Evolutionary conservation across 2,888 invertebrate species (phyloP).

Genomic region (Calameuta filiformis): DNA sequence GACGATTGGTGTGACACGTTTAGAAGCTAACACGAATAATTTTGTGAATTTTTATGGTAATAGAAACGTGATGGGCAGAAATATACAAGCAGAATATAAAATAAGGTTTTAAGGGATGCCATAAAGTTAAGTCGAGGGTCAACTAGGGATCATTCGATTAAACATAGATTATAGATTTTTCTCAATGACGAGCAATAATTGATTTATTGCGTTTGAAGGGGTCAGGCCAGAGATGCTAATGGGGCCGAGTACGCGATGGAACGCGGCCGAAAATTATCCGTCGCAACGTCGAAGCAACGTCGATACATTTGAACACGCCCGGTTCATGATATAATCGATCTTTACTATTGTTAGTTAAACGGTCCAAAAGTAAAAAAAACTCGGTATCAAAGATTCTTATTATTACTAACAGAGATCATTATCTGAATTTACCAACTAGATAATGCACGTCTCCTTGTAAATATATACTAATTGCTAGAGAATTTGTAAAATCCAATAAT

Average conservation of each 20-base stretch:
- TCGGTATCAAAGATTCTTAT: background rate
- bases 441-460: background rate
- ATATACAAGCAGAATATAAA: background rate
- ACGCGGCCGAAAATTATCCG: slow-evolving; percentile 35
- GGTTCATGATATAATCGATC: background rate
- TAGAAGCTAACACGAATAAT: slow-evolving; percentile 1
- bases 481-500: background rate
- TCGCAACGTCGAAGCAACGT: slow-evolving; percentile 10
- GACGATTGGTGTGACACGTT: slow-evolving; percentile 7
- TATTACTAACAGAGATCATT: background rate
- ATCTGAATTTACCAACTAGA: background rate
- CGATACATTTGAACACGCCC: background rate
- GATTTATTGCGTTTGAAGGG: slow-evolving; percentile 50
- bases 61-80: background rate
- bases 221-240: slow-evolving; percentile 32
- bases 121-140: slow-evolving; percentile 39
- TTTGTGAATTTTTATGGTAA: background rate
- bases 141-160: slow-evolving; percentile 58
- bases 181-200: slow-evolving; percentile 55
- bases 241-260: slow-evolving; percentile 36
- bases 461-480: background rate
- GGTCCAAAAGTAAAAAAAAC: background rate
- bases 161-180: slow-evolving; percentile 59
- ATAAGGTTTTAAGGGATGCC: background rate
- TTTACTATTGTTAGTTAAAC: background rate